Percentiles rank a stretch among this genome's conserved stretches.
Evolutionary conservation across 2,797 vertebrate species (phyloP).

Genomic region (Amblyraja radiata): DNA sequence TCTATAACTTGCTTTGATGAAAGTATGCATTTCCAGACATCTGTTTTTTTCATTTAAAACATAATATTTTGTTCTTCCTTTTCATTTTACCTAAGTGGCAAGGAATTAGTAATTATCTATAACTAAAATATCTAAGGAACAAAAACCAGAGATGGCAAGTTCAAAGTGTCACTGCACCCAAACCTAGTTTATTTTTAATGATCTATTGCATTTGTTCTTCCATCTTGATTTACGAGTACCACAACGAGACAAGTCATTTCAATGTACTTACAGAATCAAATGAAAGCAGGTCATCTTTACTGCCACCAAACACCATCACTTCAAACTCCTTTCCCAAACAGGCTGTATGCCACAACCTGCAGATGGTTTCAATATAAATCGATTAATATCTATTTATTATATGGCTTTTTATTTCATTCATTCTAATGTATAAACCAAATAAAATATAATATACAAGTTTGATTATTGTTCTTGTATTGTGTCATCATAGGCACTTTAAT

Average conservation of each 20-base stretch:
- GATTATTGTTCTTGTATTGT: neutral
- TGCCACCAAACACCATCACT: conserved; percentile 90
- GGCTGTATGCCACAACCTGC: conserved; percentile 88
- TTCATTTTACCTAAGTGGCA: neutral
- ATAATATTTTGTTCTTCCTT: neutral
- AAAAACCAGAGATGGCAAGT: neutral
- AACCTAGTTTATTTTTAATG: neutral
- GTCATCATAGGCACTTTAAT: neutral
- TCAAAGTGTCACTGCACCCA: neutral
- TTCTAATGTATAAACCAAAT: neutral
- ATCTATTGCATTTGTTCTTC: neutral
- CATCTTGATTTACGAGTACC: neutral
- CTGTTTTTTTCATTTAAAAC: neutral
- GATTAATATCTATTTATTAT: neutral
- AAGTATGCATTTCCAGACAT: neutral
- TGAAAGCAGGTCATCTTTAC: conserved; percentile 85
- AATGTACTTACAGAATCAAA: conserved; percentile 76
- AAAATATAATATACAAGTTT: neutral
- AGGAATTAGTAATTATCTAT: neutral
- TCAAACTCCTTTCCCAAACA: conserved; percentile 80
- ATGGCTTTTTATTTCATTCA: neutral
- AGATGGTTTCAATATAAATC: conserved; percentile 39
- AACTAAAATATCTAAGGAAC: neutral
- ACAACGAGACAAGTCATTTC: neutral
- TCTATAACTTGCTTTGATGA: neutral